phyloP scores from a whole-genome alignment of 2,113 vertebrate genomes.

The Vulpes ferrilata region DNA sequence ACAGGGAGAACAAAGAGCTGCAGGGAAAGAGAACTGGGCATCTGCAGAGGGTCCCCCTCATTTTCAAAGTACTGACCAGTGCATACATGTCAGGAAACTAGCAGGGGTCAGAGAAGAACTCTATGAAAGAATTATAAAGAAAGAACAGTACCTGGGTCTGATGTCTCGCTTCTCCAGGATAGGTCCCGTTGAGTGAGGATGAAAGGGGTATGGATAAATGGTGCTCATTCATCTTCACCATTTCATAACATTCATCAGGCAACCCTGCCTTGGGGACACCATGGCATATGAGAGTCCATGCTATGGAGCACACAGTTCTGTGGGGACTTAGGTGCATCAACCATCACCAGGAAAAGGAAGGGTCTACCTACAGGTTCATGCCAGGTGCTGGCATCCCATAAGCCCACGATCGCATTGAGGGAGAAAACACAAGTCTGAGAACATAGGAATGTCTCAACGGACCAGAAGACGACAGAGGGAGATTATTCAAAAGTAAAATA shows the following conservation, averaged over 20 bases:
- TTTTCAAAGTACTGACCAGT: not conserved
- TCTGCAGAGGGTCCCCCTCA: not conserved
- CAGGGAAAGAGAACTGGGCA: not conserved
- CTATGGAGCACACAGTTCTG: not conserved
- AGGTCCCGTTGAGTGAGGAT: not conserved
- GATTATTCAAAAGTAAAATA: not conserved
- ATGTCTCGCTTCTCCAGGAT: not conserved
- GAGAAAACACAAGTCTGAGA: not conserved
- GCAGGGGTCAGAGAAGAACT: not conserved
- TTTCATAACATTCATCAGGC: not conserved
- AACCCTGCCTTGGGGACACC: not conserved
- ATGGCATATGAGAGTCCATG: not conserved
- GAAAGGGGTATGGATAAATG: not conserved
- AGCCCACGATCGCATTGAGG: not conserved
- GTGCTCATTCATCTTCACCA: not conserved
- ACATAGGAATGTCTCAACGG: not conserved
- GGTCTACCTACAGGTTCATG: not conserved
- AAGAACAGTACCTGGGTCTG: not conserved
- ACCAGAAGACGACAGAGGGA: not conserved
- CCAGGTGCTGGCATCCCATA: not conserved
- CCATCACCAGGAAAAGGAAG: not conserved
- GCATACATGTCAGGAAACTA: not conserved
- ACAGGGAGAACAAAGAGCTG: not conserved
- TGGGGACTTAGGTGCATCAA: not conserved
- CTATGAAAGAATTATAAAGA: slow-evolving; percentile 8